Conservation (phyloP, 2,888 invertebrate genomes). For the Tinea semifulvella region DNA sequence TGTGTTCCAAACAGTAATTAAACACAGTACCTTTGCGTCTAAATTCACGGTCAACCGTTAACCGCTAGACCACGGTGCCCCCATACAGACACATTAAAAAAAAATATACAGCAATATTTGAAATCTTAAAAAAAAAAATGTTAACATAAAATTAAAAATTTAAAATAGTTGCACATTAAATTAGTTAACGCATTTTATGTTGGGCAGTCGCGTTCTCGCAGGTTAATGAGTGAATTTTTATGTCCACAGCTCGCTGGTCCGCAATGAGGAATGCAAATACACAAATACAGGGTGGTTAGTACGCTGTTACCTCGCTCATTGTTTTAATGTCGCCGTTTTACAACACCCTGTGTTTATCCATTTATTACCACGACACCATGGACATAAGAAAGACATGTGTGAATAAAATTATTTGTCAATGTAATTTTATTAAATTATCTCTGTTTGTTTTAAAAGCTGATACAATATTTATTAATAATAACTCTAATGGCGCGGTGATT, state of each 20-base stretch:
- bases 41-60: no score
- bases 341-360: slow-evolving; percentile 27
- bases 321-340: slow-evolving; percentile 52
- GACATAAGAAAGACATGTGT: no score
- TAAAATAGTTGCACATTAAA: background rate
- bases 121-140: background rate
- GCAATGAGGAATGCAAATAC: slow-evolving; percentile 66
- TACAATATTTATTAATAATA: no score
- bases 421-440: no score
- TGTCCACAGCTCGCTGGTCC: slow-evolving; percentile 34
- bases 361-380: slow-evolving; percentile 9
- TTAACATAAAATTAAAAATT: background rate
- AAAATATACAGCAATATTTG: background rate
- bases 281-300: slow-evolving; percentile 47
- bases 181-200: background rate
- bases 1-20: no score
- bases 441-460: no score
- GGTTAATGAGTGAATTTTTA: slow-evolving; percentile 64
- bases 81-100: background rate
- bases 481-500: no score
- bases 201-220: slow-evolving; percentile 21
- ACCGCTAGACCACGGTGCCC: no score
- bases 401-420: no score
- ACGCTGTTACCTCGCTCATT: slow-evolving; percentile 48
- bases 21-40: no score